These are phyloP conservation scores for Brachylomia viminalis DNA, from an alignment of 2,888 invertebrate genomes.

Conservation along the genomic window DNA sequence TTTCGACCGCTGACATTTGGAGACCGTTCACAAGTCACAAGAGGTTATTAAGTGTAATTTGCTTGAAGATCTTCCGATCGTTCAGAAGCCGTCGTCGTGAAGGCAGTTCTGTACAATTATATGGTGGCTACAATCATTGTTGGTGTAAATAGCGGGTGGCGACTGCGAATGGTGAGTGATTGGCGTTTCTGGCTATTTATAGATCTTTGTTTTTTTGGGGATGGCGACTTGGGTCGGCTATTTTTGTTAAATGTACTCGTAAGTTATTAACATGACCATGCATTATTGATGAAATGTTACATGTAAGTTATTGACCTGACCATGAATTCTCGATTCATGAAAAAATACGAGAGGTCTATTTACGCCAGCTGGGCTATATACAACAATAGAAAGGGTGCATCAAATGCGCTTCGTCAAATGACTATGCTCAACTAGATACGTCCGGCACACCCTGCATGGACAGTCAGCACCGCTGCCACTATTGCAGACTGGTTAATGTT, in stretches of 20 bases:
- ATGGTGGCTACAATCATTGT: constrained; percentile 15
- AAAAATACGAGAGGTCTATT: neutral
- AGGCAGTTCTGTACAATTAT: constrained; percentile 44
- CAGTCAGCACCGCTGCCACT: too few species aligned
- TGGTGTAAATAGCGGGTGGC: constrained; percentile 7
- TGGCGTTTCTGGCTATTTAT: constrained; percentile 21
- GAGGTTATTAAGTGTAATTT: constrained; percentile 53
- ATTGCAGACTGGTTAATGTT: neutral
- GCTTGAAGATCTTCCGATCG: constrained; percentile 20
- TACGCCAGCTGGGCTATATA: neutral
- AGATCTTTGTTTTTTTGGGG: neutral
- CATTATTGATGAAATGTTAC: neutral
- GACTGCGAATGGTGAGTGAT: constrained; percentile 7
- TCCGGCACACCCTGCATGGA: neutral
- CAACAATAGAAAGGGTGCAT: neutral
- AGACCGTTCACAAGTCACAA: constrained; percentile 9
- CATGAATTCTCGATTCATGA: neutral
- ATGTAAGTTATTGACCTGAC: neutral
- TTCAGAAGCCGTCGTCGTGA: constrained; percentile 9
- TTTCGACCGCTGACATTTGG: constrained; percentile 52
- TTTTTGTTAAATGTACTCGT: neutral
- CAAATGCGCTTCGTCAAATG: neutral
- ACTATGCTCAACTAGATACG: too few species aligned
- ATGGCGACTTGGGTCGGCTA: neutral
- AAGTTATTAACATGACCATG: neutral